phyloP scores from a whole-genome alignment of 2,888 invertebrate species.

The Neoscelio sp. region DNA sequence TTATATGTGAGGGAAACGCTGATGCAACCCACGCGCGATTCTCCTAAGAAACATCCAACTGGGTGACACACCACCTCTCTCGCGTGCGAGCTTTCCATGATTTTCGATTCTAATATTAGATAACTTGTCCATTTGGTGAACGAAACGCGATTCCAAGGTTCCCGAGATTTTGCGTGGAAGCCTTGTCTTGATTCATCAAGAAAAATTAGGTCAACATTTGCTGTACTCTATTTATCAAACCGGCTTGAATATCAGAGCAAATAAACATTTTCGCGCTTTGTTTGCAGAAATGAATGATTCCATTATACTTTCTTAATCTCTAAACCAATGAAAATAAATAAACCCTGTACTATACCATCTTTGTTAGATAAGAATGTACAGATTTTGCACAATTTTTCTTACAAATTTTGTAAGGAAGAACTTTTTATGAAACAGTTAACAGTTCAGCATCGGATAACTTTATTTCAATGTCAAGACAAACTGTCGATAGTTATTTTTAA shows the following conservation, averaged over 20 bases:
- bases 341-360: no score
- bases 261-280: constrained; percentile 3
- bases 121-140: constrained; percentile 73
- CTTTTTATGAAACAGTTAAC: neutral
- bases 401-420: no score
- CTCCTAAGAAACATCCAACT: constrained; percentile 71
- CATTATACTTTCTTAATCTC: no score
- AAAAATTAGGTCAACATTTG: constrained; percentile 63
- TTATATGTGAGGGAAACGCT: constrained; percentile 76
- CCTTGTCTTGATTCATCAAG: constrained; percentile 53
- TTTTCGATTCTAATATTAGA: constrained; percentile 80
- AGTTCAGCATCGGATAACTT: neutral
- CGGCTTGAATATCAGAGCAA: neutral
- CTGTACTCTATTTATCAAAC: constrained; percentile 35
- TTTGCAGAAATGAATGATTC: neutral
- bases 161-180: constrained; percentile 30
- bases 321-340: no score
- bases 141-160: constrained; percentile 62
- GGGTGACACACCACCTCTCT: constrained; percentile 62
- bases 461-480: constrained; percentile 17
- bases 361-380: no score
- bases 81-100: constrained; percentile 74
- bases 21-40: constrained; percentile 76
- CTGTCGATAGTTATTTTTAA: constrained; percentile 43
- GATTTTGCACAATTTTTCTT: no score